Conservation (phyloP, 2,113 vertebrate species). For the Anser cygnoides region DNA sequence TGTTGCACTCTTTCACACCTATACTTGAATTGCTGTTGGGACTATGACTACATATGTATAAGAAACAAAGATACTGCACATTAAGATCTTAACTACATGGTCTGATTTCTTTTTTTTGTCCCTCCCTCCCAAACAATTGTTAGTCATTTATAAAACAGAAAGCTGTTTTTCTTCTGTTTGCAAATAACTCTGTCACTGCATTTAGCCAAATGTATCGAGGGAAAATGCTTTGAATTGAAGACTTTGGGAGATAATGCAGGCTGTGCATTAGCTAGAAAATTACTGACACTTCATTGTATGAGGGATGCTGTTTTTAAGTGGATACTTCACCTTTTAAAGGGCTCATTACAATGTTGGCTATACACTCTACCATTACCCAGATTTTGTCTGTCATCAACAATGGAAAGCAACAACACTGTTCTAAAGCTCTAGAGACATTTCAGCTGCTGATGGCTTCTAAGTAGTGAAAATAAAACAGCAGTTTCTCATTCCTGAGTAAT, state of each 20-base stretch:
- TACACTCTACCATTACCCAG: conserved; percentile 15
- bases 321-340: conserved; percentile 71
- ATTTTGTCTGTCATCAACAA: conserved; percentile 68
- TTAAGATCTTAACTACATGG: conserved; percentile 36
- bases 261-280: conserved; percentile 67
- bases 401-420: conserved; percentile 26
- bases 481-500: conserved; percentile 1
- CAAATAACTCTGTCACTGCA: conserved; percentile 18
- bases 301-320: conserved; percentile 67
- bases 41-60: neutral
- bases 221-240: conserved; percentile 26
- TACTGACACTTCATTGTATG: conserved; percentile 53
- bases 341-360: conserved; percentile 61
- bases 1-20: neutral
- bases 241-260: conserved; percentile 34
- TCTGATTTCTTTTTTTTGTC: neutral
- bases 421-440: conserved; percentile 6
- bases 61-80: neutral
- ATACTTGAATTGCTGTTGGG: neutral
- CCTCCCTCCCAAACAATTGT: no score
- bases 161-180: conserved; percentile 26
- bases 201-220: conserved; percentile 4
- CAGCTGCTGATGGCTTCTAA: neutral
- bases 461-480: neutral
- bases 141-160: neutral